Conservation (phyloP, 2,797 vertebrate genomes). For the Poeciliopsis turneri region DNA sequence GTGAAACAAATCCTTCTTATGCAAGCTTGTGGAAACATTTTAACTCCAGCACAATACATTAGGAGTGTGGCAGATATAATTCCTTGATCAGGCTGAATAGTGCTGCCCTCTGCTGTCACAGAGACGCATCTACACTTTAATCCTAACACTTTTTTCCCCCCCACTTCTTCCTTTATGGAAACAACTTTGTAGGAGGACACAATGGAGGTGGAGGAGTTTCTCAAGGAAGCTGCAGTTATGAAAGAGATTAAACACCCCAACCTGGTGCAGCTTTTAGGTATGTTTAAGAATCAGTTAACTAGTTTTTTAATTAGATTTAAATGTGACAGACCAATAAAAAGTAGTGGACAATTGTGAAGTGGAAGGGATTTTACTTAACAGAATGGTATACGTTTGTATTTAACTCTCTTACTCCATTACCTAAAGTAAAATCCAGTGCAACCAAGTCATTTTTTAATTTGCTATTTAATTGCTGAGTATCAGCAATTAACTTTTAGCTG, state of each 20-base stretch:
- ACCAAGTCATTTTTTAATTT: background rate
- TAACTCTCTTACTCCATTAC: background rate
- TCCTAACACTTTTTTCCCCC: background rate
- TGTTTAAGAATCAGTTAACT: conserved; percentile 42
- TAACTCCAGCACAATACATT: background rate
- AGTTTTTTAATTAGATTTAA: background rate
- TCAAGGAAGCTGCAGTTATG: conserved; percentile 98
- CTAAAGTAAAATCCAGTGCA: background rate
- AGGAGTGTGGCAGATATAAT: background rate
- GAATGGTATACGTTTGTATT: background rate
- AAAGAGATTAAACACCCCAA: conserved; percentile 99
- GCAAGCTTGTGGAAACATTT: conserved; percentile 16
- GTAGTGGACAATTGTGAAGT: background rate
- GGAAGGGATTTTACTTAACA: background rate
- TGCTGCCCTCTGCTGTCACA: conserved; percentile 62
- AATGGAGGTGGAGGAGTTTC: conserved; percentile 99
- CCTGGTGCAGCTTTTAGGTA: conserved; percentile 95
- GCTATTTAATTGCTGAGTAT: background rate
- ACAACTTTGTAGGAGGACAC: conserved; percentile 90
- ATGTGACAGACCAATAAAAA: background rate
- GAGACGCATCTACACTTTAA: conserved; percentile 50
- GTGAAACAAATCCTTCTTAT: background rate
- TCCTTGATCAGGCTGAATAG: conserved; percentile 29
- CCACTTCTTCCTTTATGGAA: conserved; percentile 6
- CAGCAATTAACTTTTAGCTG: background rate